Conservation (phyloP, 2,797 vertebrate species). For the Myotis myotis region DNA sequence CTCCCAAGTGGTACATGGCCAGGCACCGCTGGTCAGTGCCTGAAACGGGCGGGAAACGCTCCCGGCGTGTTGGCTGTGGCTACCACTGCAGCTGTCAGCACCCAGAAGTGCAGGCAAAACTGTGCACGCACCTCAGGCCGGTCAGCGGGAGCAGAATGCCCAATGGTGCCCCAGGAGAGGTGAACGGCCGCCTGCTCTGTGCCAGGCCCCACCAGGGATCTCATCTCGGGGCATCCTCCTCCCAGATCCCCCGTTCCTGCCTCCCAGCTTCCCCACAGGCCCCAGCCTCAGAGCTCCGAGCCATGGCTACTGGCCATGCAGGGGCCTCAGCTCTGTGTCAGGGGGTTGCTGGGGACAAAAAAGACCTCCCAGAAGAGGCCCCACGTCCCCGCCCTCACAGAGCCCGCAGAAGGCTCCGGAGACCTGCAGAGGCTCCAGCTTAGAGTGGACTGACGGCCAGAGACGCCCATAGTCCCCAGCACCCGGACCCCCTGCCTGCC, state of each 20-base stretch:
- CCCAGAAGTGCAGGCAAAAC: neutral
- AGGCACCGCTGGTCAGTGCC: neutral
- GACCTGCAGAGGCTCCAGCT: fast-evolving
- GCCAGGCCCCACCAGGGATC: neutral
- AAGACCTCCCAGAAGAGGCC: neutral
- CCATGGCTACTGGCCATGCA: neutral
- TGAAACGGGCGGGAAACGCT: neutral
- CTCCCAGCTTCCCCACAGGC: neutral
- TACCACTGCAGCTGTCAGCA: neutral
- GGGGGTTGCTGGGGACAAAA: neutral
- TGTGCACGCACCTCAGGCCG: neutral
- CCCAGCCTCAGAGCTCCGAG: neutral
- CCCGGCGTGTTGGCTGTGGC: neutral
- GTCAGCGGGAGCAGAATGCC: neutral
- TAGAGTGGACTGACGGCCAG: neutral
- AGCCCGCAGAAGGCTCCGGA: neutral
- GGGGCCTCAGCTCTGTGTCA: neutral
- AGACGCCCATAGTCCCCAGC: fast-evolving
- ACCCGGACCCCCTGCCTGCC: neutral
- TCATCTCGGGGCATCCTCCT: neutral
- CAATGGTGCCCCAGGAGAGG: fast-evolving
- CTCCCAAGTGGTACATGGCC: neutral
- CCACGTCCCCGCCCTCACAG: neutral
- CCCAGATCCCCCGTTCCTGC: neutral
- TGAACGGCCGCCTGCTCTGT: no score